These are phyloP conservation scores for Microplitis demolitor DNA, from an alignment of 1,140 invertebrate genomes.

Conservation along the genomic window DNA sequence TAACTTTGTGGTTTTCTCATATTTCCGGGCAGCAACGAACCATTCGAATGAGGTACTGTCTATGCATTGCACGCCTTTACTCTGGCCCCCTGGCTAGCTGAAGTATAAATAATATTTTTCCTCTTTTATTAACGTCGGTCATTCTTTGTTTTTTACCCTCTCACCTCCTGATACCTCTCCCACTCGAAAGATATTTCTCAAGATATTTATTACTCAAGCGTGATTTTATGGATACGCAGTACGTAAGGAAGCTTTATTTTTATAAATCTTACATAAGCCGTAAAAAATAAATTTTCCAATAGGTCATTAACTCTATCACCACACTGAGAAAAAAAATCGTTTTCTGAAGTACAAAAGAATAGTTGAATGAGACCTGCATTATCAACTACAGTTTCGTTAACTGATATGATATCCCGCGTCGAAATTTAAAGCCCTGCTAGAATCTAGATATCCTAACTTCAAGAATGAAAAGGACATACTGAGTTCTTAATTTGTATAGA, in stretches of 20 bases:
- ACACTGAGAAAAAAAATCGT: too few relatives aligned
- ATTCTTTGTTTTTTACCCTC: neutral
- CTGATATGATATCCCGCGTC: too few relatives aligned
- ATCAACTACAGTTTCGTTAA: too few relatives aligned
- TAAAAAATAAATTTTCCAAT: too few relatives aligned
- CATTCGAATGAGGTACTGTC: slow-evolving; percentile 34
- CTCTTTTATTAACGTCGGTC: slow-evolving; percentile 10
- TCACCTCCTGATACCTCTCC: slow-evolving; percentile 5
- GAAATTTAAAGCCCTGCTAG: too few relatives aligned
- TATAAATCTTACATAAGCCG: too few relatives aligned
- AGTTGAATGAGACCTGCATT: too few relatives aligned
- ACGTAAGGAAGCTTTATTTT: too few relatives aligned
- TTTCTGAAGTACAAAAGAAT: too few relatives aligned
- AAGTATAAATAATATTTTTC: slow-evolving; percentile 32
- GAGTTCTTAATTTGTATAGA: too few relatives aligned
- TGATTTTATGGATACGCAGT: slow-evolving; percentile 6
- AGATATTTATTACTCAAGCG: slow-evolving; percentile 30
- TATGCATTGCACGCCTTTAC: slow-evolving; percentile 31
- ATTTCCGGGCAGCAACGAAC: slow-evolving; percentile 30
- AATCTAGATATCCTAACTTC: too few relatives aligned
- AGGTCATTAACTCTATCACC: neutral
- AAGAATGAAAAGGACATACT: too few relatives aligned
- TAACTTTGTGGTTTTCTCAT: slow-evolving; percentile 29
- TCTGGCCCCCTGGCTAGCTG: slow-evolving; percentile 1
- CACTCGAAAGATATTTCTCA: slow-evolving; percentile 9